Conservation (phyloP, 2,113 vertebrate species). For the Gambusia holbrooki region DNA sequence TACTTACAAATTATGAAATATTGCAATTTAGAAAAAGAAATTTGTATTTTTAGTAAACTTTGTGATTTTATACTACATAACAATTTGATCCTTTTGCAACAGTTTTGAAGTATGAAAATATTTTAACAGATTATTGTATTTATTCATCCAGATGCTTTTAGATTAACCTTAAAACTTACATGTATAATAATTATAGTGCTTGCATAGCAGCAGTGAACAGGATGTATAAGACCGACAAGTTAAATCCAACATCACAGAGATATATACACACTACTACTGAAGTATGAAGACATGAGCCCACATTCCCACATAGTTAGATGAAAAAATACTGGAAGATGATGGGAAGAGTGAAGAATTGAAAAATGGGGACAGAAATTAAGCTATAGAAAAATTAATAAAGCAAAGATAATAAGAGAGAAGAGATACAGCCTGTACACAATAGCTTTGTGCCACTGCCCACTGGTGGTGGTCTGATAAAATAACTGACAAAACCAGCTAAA, state of each 20-base stretch:
- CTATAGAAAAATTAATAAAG: constrained; percentile 1
- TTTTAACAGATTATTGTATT: neutral
- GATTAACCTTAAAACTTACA: neutral
- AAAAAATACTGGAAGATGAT: constrained; percentile 2
- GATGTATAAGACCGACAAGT: constrained; percentile 25
- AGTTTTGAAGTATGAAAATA: neutral
- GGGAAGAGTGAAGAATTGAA: neutral
- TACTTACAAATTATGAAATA: neutral
- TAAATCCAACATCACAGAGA: constrained; percentile 33
- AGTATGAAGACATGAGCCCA: constrained; percentile 21
- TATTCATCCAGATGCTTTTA: neutral
- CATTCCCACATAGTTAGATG: constrained; percentile 22
- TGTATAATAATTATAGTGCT: neutral
- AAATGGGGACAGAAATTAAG: neutral
- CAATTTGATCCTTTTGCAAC: neutral
- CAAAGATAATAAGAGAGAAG: constrained; percentile 21
- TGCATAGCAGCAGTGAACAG: constrained; percentile 2
- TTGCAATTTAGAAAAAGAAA: neutral
- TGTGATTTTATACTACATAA: neutral
- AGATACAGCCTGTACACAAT: constrained; percentile 44
- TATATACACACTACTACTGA: constrained; percentile 29
- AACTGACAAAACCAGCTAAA: constrained; percentile 63
- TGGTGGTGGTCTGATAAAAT: constrained; percentile 79
- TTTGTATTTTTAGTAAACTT: neutral
- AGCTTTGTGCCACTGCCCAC: constrained; percentile 84